These are phyloP conservation scores for Gallinago paraguaiae DNA, from an alignment of 2,113 vertebrate genomes.

Conservation along the genomic window DNA sequence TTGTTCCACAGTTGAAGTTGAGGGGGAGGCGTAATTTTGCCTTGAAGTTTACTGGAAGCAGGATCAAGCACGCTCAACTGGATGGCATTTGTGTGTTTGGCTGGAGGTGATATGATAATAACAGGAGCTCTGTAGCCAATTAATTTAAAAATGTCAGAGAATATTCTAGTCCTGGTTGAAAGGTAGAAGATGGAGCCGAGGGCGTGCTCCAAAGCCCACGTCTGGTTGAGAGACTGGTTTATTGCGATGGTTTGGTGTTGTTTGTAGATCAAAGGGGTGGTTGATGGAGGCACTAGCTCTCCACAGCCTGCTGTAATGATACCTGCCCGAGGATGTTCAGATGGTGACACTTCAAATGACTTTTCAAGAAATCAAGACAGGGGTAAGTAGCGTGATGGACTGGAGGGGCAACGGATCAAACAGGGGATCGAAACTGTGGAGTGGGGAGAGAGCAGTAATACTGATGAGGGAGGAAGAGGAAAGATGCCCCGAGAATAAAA, in stretches of 20 bases:
- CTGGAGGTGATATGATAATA: conserved; percentile 17
- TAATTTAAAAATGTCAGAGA: neutral
- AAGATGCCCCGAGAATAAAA: neutral
- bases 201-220: neutral
- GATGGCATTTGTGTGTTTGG: conserved; percentile 11
- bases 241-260: neutral
- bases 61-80: neutral
- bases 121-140: neutral
- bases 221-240: neutral
- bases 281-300: neutral
- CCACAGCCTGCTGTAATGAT: neutral
- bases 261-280: neutral
- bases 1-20: neutral
- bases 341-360: neutral
- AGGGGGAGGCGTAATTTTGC: neutral
- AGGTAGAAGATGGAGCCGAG: neutral
- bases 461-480: neutral
- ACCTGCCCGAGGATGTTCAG: neutral
- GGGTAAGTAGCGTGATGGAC: neutral
- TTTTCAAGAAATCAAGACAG: neutral
- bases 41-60: neutral
- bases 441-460: neutral
- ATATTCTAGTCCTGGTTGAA: neutral
- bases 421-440: neutral
- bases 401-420: neutral